A percentile compares a stretch with the other conserved stretches of the same genome.
Evolutionary conservation across 92 coral and sea anemone genomes (phyloP).

Genomic region (Pocillopora meandrina): DNA sequence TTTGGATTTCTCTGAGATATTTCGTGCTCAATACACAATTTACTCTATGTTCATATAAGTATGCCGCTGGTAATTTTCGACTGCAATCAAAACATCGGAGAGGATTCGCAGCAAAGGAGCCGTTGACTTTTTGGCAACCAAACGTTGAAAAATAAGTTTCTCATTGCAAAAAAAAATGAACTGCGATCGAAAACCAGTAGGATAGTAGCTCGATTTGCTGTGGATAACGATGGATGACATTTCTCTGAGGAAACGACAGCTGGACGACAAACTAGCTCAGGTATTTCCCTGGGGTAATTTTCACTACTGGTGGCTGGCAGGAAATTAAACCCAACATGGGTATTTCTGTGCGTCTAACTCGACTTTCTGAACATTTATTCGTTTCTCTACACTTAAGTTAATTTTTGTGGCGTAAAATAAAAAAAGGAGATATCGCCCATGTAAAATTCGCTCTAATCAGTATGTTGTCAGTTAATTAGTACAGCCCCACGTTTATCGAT

Average conservation of each 20-base stretch:
- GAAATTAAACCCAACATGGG: neutral
- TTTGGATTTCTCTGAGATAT: slow-evolving; percentile 46
- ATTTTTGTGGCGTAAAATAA: too few species aligned
- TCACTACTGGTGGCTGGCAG: too few species aligned
- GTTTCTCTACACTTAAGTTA: too few species aligned
- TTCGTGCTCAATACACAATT: neutral
- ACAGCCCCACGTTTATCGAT: too few species aligned
- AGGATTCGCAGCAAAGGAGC: slow-evolving; percentile 40
- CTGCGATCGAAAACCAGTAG: neutral
- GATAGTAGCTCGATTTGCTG: neutral
- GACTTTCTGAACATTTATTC: neutral
- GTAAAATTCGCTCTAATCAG: too few species aligned
- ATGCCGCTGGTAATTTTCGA: slow-evolving; percentile 17
- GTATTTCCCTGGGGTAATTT: slow-evolving; percentile 11
- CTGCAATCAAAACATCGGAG: slow-evolving; percentile 55
- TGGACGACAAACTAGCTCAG: slow-evolving; percentile 84
- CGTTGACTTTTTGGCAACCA: neutral
- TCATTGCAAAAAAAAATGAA: neutral
- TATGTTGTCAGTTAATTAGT: too few species aligned
- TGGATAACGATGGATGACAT: slow-evolving; percentile 72
- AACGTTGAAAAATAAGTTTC: neutral
- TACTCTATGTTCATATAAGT: neutral
- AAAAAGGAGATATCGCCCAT: too few species aligned
- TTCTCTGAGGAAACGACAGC: slow-evolving; percentile 71
- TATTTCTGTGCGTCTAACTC: neutral